A percentile compares a stretch with the other conserved stretches of the same genome.
These are phyloP conservation scores for Platorchestia sp. DNA, from an alignment of 1,140 invertebrate genomes.

Conservation along the genomic window DNA sequence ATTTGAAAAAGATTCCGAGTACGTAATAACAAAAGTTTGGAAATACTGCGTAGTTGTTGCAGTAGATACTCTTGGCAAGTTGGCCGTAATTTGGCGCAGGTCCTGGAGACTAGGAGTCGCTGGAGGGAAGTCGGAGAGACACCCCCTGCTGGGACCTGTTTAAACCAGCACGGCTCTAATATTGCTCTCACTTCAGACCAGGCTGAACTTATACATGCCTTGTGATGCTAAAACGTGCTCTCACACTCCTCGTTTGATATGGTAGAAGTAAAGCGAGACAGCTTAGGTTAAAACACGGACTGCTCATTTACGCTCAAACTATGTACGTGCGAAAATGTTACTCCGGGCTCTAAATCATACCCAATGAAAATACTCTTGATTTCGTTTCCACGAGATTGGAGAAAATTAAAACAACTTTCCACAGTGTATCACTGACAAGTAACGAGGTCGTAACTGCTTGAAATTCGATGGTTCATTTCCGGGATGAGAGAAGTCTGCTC, in stretches of 20 bases:
- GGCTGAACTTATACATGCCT: conserved; percentile 37
- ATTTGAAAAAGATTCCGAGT: not conserved
- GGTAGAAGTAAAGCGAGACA: not conserved
- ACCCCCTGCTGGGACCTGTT: conserved; percentile 52
- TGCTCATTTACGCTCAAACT: not conserved
- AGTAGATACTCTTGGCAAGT: not conserved
- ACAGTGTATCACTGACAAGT: not conserved
- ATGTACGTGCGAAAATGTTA: not conserved
- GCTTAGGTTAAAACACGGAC: not conserved
- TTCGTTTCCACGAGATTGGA: too few species aligned
- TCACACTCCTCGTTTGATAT: not conserved
- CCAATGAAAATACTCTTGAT: not conserved
- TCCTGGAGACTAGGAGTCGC: conserved; percentile 1
- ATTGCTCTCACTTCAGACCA: conserved; percentile 30
- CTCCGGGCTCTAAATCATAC: not conserved
- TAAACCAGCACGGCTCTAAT: conserved; percentile 49
- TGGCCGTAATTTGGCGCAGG: not conserved
- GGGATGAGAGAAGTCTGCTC: not conserved
- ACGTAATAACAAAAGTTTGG: not conserved
- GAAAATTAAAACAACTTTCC: not conserved
- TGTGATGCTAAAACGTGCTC: not conserved
- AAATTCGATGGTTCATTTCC: not conserved
- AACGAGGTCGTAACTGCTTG: not conserved
- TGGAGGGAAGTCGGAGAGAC: conserved; percentile 24
- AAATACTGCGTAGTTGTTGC: not conserved